Percentiles rank a stretch among this genome's conserved stretches.
Conservation (phyloP, 64 coral and sea anemone genomes). For the Orbicella faveolata region DNA sequence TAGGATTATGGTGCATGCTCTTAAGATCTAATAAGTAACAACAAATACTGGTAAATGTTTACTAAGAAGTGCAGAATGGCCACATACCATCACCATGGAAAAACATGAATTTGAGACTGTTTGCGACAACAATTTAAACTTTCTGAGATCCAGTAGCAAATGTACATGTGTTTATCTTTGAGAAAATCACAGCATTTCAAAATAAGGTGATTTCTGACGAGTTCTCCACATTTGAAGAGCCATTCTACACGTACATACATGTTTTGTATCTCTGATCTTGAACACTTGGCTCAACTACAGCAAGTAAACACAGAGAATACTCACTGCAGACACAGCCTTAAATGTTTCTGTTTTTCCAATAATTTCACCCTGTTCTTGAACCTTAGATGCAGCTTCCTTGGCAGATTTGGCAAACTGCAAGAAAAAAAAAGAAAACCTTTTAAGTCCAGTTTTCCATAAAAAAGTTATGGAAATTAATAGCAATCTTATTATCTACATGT, state of each 20-base stretch:
- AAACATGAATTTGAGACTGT: not conserved
- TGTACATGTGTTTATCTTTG: too few species aligned
- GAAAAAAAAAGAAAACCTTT: not conserved
- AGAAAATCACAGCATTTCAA: too few species aligned
- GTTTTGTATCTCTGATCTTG: too few species aligned
- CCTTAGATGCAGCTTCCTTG: slow-evolving; percentile 93
- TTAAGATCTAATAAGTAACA: too few species aligned
- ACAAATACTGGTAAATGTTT: too few species aligned
- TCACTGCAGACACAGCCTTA: slow-evolving; percentile 89
- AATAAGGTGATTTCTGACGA: not conserved
- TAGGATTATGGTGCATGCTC: too few species aligned
- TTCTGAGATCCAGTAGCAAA: too few species aligned
- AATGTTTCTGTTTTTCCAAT: slow-evolving; percentile 92
- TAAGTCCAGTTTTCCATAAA: not conserved
- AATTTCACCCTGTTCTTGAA: slow-evolving; percentile 91
- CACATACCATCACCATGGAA: too few species aligned
- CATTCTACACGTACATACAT: not conserved
- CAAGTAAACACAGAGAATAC: not conserved
- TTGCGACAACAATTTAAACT: not conserved
- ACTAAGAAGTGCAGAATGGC: too few species aligned
- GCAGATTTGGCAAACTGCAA: slow-evolving; percentile 88
- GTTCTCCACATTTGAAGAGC: not conserved
- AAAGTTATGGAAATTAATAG: too few species aligned
- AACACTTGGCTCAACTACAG: not conserved
- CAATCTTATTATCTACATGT: too few species aligned